These are phyloP conservation scores for Enteromius paludinosus DNA, from an alignment of 2,797 vertebrate species.

Conservation along the genomic window DNA sequence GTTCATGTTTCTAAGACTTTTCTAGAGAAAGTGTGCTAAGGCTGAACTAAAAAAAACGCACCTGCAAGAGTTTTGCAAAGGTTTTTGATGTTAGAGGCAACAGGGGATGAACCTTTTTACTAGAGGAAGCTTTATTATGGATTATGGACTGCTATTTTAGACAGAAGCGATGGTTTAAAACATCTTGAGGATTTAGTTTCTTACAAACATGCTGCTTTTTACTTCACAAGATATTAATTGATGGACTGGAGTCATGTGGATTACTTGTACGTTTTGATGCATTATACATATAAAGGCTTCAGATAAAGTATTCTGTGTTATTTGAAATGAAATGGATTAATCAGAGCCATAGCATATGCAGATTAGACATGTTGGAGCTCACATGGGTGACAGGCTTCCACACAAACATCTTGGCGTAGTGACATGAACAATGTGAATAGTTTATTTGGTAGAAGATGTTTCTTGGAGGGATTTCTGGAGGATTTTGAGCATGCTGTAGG, in stretches of 20 bases:
- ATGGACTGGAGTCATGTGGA: not conserved
- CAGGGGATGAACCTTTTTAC: not conserved
- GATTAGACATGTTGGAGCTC: not conserved
- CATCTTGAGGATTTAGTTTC: not conserved
- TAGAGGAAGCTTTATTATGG: not conserved
- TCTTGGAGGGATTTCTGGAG: slow-evolving; percentile 18
- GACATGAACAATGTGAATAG: slow-evolving; percentile 19
- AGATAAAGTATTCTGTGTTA: not conserved
- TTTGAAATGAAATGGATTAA: not conserved
- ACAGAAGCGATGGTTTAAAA: not conserved
- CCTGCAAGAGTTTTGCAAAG: not conserved
- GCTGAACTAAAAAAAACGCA: not conserved
- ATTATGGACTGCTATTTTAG: not conserved
- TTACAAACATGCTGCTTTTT: not conserved
- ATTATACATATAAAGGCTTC: not conserved
- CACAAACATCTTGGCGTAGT: not conserved
- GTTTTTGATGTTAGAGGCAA: not conserved
- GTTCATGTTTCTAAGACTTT: not conserved
- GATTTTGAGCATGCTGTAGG: slow-evolving; percentile 40
- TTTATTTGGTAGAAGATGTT: slow-evolving; percentile 6
- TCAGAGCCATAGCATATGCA: not conserved
- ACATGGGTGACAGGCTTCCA: not conserved
- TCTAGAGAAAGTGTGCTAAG: not conserved
- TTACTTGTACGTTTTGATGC: not conserved
- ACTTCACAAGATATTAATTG: not conserved